Evolutionary conservation across 2,797 vertebrate genomes (phyloP), one percentile per base, ranked within the genome.

Genomic region (Erethizon dorsatum): DNA sequence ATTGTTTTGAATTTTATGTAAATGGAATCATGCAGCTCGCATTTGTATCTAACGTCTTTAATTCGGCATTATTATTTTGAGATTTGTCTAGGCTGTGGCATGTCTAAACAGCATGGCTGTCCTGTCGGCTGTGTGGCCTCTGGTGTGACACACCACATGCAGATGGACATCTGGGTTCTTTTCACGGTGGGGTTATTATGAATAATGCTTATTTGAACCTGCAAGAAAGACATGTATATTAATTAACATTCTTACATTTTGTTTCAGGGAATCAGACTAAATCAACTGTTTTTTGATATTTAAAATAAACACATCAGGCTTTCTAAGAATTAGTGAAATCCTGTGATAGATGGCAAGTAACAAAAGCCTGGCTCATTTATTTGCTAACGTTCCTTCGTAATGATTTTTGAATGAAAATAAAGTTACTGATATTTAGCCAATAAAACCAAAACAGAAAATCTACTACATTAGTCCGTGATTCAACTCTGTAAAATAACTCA

Each of bases 1-100:
- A 85, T 54, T 87, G 79, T 86, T 41, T 67, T 78, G 57, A 83
- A 10, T 61, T 69, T 94, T 57, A 73, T n/a, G 41, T 26, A 85
- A 94, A 57, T 73, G 31, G 6, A 73, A 57, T 57, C 18, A 54
- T 41, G 47, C 3, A 83, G 33, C 31, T 45, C 37, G 17, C 1
- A 65, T 6, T 63, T 63, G 83, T 17, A 28, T 14, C 47, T 78
- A 54, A n/a, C 10, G 69, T 87, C 20, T 61, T 79, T 94, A 13
- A 88, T 57, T 79, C 56, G 45, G 41, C 45, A 28, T 75, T 71
- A 54, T 71, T 45, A 56, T 47, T 54, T 37, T 54, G n/a, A 0
- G 26, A 78, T 61, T 45, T 50, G 52, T 10, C 6, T 26, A 17
- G 6, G 3, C 8, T 18, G 10, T 20, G 15, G 17, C 31, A 65